Conservation (phyloP, 2,888 invertebrate genomes). For the Oxyteleia sp. region DNA sequence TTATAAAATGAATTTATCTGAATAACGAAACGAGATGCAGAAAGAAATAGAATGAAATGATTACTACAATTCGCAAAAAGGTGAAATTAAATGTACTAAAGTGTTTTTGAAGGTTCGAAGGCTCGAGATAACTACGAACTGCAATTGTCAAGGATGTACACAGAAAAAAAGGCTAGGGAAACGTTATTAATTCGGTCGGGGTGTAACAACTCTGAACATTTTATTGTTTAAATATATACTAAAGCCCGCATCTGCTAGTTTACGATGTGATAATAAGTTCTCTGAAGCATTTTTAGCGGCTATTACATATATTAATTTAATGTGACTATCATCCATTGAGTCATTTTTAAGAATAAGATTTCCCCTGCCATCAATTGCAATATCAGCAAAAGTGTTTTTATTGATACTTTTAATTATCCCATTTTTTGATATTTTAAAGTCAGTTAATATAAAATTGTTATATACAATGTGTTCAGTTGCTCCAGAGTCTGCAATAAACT, state of each 20-base stretch:
- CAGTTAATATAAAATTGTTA: constrained; percentile 40
- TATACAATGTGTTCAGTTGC: constrained; percentile 38
- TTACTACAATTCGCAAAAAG: no score
- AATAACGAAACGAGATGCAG: no score
- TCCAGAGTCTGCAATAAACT: constrained; percentile 47
- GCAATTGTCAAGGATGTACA: no score
- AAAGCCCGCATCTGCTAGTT: constrained; percentile 59
- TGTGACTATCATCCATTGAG: constrained; percentile 34
- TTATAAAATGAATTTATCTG: no score
- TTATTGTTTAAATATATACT: no score
- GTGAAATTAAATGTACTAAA: no score
- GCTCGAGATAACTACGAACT: no score
- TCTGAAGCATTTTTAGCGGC: constrained; percentile 73
- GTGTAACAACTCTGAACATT: no score
- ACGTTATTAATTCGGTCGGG: no score
- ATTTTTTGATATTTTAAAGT: constrained; percentile 45
- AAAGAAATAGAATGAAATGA: no score
- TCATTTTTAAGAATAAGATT: constrained; percentile 69
- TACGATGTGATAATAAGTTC: constrained; percentile 74
- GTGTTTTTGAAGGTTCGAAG: no score
- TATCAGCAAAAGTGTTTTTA: constrained; percentile 71
- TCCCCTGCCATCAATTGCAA: constrained; percentile 75
- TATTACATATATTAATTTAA: constrained; percentile 72
- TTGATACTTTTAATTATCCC: constrained; percentile 71
- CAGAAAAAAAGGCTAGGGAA: no score